A percentile compares a stretch with the other conserved stretches of the same genome.
Conservation (phyloP, 2,888 invertebrate genomes). For the Microctonus hyperodae region DNA sequence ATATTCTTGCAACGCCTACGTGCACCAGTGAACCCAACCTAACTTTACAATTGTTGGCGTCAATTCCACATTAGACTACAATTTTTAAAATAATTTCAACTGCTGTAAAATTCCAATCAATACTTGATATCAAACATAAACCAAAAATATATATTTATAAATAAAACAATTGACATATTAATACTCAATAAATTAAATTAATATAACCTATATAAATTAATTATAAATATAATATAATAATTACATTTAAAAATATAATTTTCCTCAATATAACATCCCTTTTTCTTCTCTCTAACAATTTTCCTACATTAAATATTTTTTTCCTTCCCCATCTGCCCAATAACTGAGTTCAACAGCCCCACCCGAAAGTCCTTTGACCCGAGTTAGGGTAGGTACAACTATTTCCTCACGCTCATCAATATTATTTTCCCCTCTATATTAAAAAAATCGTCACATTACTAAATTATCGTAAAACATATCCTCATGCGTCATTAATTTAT, state of each 20-base stretch:
- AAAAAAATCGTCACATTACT: too few relatives aligned
- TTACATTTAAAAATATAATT: too few relatives aligned
- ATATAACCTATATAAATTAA: too few relatives aligned
- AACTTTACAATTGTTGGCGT: constrained; percentile 11
- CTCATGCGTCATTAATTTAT: too few relatives aligned
- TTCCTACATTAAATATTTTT: not conserved
- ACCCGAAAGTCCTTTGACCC: constrained; percentile 28
- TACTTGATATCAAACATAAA: too few relatives aligned
- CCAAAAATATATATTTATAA: too few relatives aligned
- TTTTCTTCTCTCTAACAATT: not conserved
- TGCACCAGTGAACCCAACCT: constrained; percentile 24
- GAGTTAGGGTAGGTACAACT: constrained; percentile 16
- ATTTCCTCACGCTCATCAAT: constrained; percentile 32
- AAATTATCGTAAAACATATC: too few relatives aligned
- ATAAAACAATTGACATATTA: too few relatives aligned
- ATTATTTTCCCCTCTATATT: constrained; percentile 29
- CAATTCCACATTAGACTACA: constrained; percentile 1
- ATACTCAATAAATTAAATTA: too few relatives aligned
- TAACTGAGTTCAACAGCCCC: constrained; percentile 25
- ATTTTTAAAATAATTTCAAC: too few relatives aligned
- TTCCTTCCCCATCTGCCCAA: not conserved
- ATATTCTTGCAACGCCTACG: constrained; percentile 54
- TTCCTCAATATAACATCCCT: not conserved
- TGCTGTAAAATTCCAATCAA: too few relatives aligned
- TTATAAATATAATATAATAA: too few relatives aligned